Evolutionary conservation across 2,888 invertebrate species (phyloP).

Genomic region (Mystacides longicornis): DNA sequence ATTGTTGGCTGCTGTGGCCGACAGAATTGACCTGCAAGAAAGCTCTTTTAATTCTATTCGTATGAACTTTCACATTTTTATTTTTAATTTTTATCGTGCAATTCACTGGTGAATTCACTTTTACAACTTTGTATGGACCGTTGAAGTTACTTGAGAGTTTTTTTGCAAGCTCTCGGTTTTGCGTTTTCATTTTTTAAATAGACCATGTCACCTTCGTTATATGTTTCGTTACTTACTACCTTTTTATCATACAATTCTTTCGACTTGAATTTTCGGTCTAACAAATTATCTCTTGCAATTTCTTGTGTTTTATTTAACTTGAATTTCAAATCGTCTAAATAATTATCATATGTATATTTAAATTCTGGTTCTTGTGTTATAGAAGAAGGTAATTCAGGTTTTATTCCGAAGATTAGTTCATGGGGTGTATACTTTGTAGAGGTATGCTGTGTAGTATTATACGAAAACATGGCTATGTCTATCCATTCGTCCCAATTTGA

Average conservation of each 20-base stretch:
- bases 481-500: constrained; percentile 31
- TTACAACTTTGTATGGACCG: neutral
- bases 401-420: no score
- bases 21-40: neutral
- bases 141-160: neutral
- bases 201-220: constrained; percentile 25
- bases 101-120: constrained; percentile 23
- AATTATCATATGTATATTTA: constrained; percentile 29
- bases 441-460: no score
- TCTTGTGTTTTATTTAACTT: constrained; percentile 26
- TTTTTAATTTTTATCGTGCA: constrained; percentile 1
- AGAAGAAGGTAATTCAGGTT: constrained; percentile 26
- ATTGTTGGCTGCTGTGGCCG: neutral
- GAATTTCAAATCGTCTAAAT: constrained; percentile 16
- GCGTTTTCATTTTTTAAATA: constrained; percentile 13
- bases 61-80: neutral
- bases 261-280: constrained; percentile 25
- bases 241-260: constrained; percentile 26
- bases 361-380: constrained; percentile 25
- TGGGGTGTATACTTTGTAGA: no score
- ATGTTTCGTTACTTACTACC: constrained; percentile 16
- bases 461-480: constrained; percentile 29
- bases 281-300: constrained; percentile 27
- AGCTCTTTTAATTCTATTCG: neutral
- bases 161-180: no score